A percentile compares a stretch with the other conserved stretches of the same genome.
Evolutionary conservation across 2,797 vertebrate species (phyloP).

Genomic region (Adelosebastes latens): DNA sequence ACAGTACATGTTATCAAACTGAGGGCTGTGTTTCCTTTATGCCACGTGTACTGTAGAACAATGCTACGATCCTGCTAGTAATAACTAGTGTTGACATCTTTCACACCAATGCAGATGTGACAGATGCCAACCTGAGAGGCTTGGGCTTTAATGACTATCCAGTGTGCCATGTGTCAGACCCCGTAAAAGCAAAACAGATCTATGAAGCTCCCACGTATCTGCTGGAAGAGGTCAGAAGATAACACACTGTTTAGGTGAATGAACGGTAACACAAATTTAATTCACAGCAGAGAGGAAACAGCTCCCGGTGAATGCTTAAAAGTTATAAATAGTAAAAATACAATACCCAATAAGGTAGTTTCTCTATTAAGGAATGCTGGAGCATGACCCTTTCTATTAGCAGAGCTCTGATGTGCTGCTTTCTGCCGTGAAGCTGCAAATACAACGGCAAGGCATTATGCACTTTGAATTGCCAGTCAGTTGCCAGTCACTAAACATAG

Average conservation of each 20-base stretch:
- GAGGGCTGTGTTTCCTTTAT: neutral
- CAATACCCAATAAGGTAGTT: neutral
- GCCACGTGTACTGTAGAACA: no score
- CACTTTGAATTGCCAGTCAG: neutral
- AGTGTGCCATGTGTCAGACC: neutral
- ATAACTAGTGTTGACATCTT: neutral
- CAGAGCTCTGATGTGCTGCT: conserved; percentile 95
- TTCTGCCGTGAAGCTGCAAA: conserved; percentile 93
- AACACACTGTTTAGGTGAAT: neutral
- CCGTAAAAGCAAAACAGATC: neutral
- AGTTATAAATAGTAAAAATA: conserved; percentile 6
- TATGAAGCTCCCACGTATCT: neutral
- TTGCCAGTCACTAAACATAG: neutral
- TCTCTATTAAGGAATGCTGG: conserved; percentile 80
- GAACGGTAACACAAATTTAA: no score
- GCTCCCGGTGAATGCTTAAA: conserved; percentile 87
- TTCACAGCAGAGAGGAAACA: conserved; percentile 51
- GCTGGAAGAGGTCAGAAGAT: neutral
- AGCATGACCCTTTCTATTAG: conserved; percentile 98
- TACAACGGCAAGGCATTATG: neutral
- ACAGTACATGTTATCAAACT: neutral
- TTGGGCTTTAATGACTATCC: neutral
- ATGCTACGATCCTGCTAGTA: neutral
- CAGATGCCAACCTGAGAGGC: neutral
- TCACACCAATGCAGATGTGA: neutral